phyloP scores from a whole-genome alignment of 2,797 vertebrate genomes.

The Taenioides sp. region DNA sequence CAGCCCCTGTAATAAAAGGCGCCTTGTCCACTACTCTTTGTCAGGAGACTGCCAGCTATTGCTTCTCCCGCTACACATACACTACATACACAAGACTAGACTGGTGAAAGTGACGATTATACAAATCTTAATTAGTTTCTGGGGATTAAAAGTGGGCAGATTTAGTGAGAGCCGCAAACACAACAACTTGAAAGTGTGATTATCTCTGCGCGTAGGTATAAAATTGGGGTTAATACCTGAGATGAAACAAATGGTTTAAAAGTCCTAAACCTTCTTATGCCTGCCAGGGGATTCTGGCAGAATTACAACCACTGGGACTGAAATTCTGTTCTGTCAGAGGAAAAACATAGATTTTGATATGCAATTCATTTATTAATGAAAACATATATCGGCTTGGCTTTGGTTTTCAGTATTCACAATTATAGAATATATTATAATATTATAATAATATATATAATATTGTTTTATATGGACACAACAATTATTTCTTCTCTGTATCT shows the following conservation, averaged over 20 bases:
- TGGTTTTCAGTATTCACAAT: constrained; percentile 52
- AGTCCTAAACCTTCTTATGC: constrained; percentile 69
- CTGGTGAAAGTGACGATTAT: constrained; percentile 73
- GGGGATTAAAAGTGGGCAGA: constrained; percentile 79
- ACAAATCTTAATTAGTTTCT: constrained; percentile 83
- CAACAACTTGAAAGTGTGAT: constrained; percentile 75
- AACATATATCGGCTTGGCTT: constrained; percentile 56
- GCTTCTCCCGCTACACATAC: constrained; percentile 38
- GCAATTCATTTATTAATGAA: constrained; percentile 60
- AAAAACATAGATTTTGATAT: constrained; percentile 50
- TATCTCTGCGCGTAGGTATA: constrained; percentile 77
- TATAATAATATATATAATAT: too few species aligned
- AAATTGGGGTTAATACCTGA: constrained; percentile 80
- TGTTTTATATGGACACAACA: constrained; percentile 42
- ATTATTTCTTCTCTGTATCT: constrained; percentile 22
- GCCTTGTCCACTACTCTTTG: constrained; percentile 54
- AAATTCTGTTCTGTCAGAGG: constrained; percentile 61
- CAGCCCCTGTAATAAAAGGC: constrained; percentile 61
- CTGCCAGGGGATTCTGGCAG: constrained; percentile 71
- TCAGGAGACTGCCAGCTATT: constrained; percentile 29
- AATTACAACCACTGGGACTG: constrained; percentile 60
- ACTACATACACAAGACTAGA: constrained; percentile 51
- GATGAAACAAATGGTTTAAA: constrained; percentile 81
- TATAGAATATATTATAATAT: constrained; percentile 61
- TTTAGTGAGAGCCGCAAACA: constrained; percentile 71